Base-by-base conservation (phyloP, 2,888 invertebrate genomes). In the Syrista parreyssii region DNA sequence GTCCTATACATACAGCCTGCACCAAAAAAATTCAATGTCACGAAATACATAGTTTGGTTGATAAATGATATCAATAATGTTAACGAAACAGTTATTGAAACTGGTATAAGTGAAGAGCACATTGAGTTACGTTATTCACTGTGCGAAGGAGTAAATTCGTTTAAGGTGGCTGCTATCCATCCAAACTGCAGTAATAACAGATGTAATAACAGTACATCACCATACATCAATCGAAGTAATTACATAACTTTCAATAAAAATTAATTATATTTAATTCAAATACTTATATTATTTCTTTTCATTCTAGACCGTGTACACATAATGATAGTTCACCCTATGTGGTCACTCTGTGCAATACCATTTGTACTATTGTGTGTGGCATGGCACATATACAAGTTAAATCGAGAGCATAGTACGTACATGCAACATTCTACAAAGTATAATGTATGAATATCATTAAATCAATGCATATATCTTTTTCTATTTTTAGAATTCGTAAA, bases 161-260 rank as follows among this genome's bases (percentile, higher is more conserved):
- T 91, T 72, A 88, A 88, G 80, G 91, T 91, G n/a, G 84, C 90
- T 0, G 85, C 89, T 4, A 78, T 89, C 75, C 90, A 91, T 84
- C 73, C 85, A 4, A 34, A 84, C 4, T 91, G 91, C 73, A 81
- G 83, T 33, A 77, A 86, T 32, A 77, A 88, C 76, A 88, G 88
- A 15, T 91, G 91, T 76, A 81, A 83, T 30, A 91, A 91, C 73
- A 87, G 86, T 34, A 89, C 89, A 69, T 88, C 91, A 11, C 91
- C 91, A 0, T 81, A 84, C n/a, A 89, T 91, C 79, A 86, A 84
- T 77, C 87, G 88, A 81, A 89, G 90, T 88, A 86, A 83, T 84
- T 80, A 74, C 75, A 80, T 69, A 73, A 55, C 68, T 76, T 55
- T 55, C 23, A 35, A 34, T 87, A 6, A 69, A 3, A n/a, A 72